Percentiles rank a stretch among this genome's conserved stretches.
Conservation (phyloP, 1,140 invertebrate species). For the Thaumetopoea pityocampa region DNA sequence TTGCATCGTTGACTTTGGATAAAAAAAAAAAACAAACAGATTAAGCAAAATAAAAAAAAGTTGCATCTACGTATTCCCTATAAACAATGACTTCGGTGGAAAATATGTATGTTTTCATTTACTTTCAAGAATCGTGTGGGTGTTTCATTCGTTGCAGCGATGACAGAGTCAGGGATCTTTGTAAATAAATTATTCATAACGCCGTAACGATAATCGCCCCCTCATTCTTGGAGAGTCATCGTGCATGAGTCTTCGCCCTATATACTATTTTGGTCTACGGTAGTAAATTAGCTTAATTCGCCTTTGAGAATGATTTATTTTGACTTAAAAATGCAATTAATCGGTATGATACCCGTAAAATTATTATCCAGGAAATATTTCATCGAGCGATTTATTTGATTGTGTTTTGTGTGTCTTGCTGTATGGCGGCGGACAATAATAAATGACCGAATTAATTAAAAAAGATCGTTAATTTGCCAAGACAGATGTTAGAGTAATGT, state of each 20-base stretch:
- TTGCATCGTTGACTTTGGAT: too few relatives aligned
- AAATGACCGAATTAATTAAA: constrained; percentile 42
- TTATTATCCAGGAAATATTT: constrained; percentile 8
- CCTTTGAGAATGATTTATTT: constrained; percentile 21
- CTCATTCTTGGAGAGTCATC: constrained; percentile 45
- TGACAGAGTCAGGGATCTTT: constrained; percentile 42
- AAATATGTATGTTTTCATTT: constrained; percentile 11
- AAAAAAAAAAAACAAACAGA: too few relatives aligned
- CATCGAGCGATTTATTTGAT: not conserved
- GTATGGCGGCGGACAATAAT: constrained; percentile 13
- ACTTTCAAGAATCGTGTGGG: constrained; percentile 25
- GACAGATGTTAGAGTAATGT: constrained; percentile 35
- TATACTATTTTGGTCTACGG: constrained; percentile 47
- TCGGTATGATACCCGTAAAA: constrained; percentile 1
- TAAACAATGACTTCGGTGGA: constrained; percentile 20
- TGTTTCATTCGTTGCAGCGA: constrained; percentile 22
- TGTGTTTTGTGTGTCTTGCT: constrained; percentile 1
- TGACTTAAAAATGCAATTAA: constrained; percentile 22
- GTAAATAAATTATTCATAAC: constrained; percentile 58
- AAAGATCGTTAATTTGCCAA: constrained; percentile 45
- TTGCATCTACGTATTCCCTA: too few relatives aligned
- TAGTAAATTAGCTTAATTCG: constrained; percentile 21
- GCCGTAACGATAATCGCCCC: constrained; percentile 42
- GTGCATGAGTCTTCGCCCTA: constrained; percentile 36
- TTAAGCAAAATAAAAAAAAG: too few relatives aligned